Base-by-base conservation (phyloP, 2,888 invertebrate species). In the Actias luna region DNA sequence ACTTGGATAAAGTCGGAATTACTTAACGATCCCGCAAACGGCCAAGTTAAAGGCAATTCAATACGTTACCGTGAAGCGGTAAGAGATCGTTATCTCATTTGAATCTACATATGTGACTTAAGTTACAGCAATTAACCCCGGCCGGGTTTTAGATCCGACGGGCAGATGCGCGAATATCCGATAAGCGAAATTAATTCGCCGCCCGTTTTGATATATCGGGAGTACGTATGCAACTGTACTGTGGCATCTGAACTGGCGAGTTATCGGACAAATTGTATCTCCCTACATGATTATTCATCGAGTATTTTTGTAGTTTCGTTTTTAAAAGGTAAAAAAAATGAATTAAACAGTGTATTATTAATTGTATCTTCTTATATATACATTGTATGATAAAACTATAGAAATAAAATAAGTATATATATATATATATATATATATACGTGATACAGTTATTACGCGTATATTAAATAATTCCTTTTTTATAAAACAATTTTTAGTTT, bases 141-240 rank as follows among this genome's bases (percentile, higher is more conserved):
- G 22, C 22, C 12, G 22, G 46, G 25, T 22, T 50, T 22, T 22
- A 50, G 46, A 50, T 29, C 55, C 27, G 33, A 63, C 16, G 55
- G 59, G 67, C 72, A 72, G 72, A 68, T 72, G 70, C 63, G 64
- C 31, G 36, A 57, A 60, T 46, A 66, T 69, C 65, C 65, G 69
- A 67, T 70, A 67, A 67, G 62, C 58, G 35, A 67, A 66, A 69
- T 69, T 69, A 69, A 71, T 72, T 71, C 67, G 66, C 61, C 61
- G 63, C 68, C 60, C 64, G 63, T 31, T 57, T 61, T 64, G 59
- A 59, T 67, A 62, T 61, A 58, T 58, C 18, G 35, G 22, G 25
- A 50, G 25, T 50, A 10, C 2, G 46, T 50, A 1, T 50, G 22
- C 25, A 4, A 12, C 25, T 50, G 46, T 25, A 3, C 10, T 14